Conservation (phyloP, 1,140 invertebrate species). For the Neuroterus valhalla region DNA sequence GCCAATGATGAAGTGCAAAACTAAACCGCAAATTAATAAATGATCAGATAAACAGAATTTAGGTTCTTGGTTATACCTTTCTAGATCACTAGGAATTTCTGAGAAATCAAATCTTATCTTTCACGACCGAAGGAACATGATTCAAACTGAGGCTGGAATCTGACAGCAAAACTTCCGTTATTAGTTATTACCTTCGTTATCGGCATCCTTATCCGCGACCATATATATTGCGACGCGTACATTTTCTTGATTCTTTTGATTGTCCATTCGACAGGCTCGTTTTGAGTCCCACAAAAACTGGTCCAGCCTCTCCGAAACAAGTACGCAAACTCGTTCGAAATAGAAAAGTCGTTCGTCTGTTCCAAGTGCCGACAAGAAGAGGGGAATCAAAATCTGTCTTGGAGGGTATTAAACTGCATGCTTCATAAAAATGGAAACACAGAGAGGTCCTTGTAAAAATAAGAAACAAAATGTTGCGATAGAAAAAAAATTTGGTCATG, state of each 20-base stretch:
- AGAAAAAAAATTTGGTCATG: background rate
- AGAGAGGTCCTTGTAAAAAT: too few species aligned
- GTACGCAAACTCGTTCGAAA: background rate
- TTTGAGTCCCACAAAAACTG: background rate
- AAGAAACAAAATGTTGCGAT: background rate
- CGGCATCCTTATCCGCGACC: background rate
- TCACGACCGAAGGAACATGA: background rate
- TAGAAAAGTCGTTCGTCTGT: background rate
- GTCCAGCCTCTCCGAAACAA: background rate
- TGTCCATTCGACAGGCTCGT: too few species aligned
- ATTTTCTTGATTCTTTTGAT: background rate
- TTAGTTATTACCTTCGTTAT: background rate
- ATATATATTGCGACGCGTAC: too few species aligned
- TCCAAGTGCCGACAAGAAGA: too few species aligned
- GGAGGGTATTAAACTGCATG: background rate
- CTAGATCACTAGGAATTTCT: slow-evolving; percentile 10
- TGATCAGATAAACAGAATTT: slow-evolving; percentile 16
- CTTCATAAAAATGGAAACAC: background rate
- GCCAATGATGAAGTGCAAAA: background rate
- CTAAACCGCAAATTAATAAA: background rate
- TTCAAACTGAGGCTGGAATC: background rate
- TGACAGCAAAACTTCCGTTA: slow-evolving; percentile 9
- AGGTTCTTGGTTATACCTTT: background rate
- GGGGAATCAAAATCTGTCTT: background rate
- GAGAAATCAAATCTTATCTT: background rate